Base-by-base conservation (phyloP, 2,113 vertebrate genomes). In the Vidua chalybeata region DNA sequence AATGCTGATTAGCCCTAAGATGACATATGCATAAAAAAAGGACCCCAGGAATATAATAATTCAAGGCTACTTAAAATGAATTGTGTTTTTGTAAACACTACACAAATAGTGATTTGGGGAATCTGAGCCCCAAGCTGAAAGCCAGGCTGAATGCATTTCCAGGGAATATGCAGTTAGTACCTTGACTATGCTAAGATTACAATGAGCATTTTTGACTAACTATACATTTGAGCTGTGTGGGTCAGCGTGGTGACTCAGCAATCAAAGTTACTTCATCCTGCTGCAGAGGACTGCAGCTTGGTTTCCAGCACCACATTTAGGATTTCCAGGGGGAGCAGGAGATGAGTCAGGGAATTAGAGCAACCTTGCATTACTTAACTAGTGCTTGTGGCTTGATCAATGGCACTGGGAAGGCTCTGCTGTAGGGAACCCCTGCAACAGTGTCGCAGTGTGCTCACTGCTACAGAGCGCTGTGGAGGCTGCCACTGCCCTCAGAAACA, bases 271-370 rank as follows among this genome's bases (percentile, higher is more conserved):
- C 64, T 91, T 76, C 45, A 61, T 78, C 84, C 94, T 94, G 77
- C 94, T 97, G 94, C 95, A 95, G 83, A 87, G 82, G 89, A 92
- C 92, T 95, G 95, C 95, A 94, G 88, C 84, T 90, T 67, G 58
- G 69, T 96, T 95, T 92, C 78, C 66, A 97, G 96, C 74, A 76
- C 37, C 79, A 92, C 33, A 6, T 75, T 94, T 84, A 93, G 84
- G 94, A 69, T 97, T 97, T 96, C 94, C 90, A 96, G 87, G 66
- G 91, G 72, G 88, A 96, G 71, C 43, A 54, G 93, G 67, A 94
- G 96, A 97, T 97, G 96, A 97, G 93, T 96, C 96, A 97, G 95
- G 96, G 95, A 97, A 95, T 97, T 69, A 92, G 67, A 94, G 87
- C 87, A 96, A 95, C 92, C 92, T 94, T 92, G 93, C 71, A 69